These are phyloP conservation scores for Hirtodrosophila histrioides DNA, from an alignment of 2,888 invertebrate species.

Conservation along the genomic window DNA sequence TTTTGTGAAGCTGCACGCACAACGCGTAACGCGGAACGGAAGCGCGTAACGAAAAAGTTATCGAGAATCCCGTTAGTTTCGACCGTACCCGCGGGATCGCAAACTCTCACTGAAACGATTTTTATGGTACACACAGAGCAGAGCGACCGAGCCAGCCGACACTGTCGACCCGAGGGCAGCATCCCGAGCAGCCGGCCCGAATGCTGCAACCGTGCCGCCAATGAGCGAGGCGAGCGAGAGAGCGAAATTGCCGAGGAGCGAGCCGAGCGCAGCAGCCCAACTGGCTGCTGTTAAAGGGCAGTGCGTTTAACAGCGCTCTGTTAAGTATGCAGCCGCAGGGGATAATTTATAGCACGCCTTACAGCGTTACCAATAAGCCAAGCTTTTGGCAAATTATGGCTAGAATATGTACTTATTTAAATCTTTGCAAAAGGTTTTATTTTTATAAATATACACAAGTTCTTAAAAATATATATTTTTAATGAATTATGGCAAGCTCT, in stretches of 20 bases:
- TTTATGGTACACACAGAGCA: conserved; percentile 83
- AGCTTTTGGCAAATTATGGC: too few species aligned
- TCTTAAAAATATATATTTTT: background rate
- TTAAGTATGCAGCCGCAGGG: conserved; percentile 4
- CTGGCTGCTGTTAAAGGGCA: conserved; percentile 17
- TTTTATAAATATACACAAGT: background rate
- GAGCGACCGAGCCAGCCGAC: conserved; percentile 38
- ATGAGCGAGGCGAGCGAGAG: conserved; percentile 50
- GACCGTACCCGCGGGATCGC: conserved; percentile 85
- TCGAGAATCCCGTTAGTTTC: conserved; percentile 78
- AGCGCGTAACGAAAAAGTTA: conserved; percentile 29
- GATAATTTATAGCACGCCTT: conserved; percentile 47
- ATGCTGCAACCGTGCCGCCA: conserved; percentile 35
- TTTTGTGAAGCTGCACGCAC: conserved; percentile 21
- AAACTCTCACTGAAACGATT: conserved; percentile 84
- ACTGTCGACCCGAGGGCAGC: conserved; percentile 49
- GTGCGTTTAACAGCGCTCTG: conserved; percentile 17
- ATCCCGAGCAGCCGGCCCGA: conserved; percentile 52
- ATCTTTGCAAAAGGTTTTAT: too few species aligned
- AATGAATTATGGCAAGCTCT: conserved; percentile 58
- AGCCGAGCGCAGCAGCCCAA: conserved; percentile 54
- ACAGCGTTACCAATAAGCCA: background rate
- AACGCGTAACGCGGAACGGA: conserved; percentile 43
- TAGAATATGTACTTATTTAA: too few species aligned
- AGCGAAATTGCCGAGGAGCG: conserved; percentile 33